Evolutionary conservation across 2,113 vertebrate genomes (phyloP).

Genomic region (Pterophyllum scalare): DNA sequence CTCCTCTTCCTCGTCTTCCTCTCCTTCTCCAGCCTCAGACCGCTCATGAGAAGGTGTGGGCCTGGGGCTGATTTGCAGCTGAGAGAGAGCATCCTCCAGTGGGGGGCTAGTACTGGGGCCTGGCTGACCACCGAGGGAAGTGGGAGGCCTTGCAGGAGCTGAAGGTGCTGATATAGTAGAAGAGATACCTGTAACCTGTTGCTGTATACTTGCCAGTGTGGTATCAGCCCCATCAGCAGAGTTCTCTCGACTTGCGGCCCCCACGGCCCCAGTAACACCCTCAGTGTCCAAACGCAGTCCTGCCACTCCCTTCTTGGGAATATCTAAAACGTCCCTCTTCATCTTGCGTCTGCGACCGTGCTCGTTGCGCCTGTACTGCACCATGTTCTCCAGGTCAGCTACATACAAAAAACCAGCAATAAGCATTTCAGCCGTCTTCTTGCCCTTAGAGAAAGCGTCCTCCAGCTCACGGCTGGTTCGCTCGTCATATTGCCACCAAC

Average conservation of each 20-base stretch:
- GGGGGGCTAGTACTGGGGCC: slow-evolving; percentile 75
- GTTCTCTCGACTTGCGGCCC: slow-evolving; percentile 85
- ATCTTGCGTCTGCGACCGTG: slow-evolving; percentile 96
- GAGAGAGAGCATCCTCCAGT: slow-evolving; percentile 89
- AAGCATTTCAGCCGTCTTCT: slow-evolving; percentile 98
- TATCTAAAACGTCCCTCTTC: slow-evolving; percentile 95
- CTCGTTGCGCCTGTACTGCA: slow-evolving; percentile 98
- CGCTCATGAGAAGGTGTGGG: slow-evolving; percentile 78
- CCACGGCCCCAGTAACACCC: slow-evolving; percentile 77
- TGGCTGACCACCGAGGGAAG: slow-evolving; percentile 86
- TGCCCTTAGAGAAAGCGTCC: slow-evolving; percentile 96
- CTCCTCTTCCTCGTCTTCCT: slow-evolving; percentile 86
- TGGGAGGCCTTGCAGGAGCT: slow-evolving; percentile 80
- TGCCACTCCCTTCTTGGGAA: slow-evolving; percentile 98
- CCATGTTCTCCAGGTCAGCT: slow-evolving; percentile 98
- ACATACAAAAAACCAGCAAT: slow-evolving; percentile 98
- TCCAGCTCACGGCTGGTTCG: slow-evolving; percentile 97
- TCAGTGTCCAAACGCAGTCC: slow-evolving; percentile 96
- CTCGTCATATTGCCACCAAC: slow-evolving; percentile 99
- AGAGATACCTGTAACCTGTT: slow-evolving; percentile 50
- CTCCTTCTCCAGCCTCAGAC: slow-evolving; percentile 87
- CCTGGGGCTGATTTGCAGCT: slow-evolving; percentile 85
- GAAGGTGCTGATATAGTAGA: slow-evolving; percentile 32
- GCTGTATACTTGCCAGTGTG: slow-evolving; percentile 61
- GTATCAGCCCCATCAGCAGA: slow-evolving; percentile 93